Conservation (phyloP, 2,888 invertebrate genomes). For the Chesias legatella region DNA sequence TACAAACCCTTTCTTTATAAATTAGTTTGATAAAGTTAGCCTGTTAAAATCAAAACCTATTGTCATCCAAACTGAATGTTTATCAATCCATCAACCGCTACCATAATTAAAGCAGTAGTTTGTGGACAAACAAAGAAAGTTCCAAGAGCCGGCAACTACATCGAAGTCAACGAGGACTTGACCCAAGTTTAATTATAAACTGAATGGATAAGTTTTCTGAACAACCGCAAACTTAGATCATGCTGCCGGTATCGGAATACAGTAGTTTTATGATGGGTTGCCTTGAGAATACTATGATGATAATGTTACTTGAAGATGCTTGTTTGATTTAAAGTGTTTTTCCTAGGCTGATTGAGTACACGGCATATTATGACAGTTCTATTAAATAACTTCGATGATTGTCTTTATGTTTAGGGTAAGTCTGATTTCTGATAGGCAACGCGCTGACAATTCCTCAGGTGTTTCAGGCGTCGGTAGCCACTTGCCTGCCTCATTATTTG, state of each 20-base stretch:
- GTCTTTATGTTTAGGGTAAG: too few species aligned
- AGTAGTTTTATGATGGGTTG: slow-evolving; percentile 37
- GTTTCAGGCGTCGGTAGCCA: too few species aligned
- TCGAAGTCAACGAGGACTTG: slow-evolving; percentile 63
- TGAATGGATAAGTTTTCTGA: slow-evolving; percentile 58
- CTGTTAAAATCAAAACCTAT: slow-evolving; percentile 11
- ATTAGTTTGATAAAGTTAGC: too few species aligned
- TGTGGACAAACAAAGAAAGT: slow-evolving; percentile 66
- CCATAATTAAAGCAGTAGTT: slow-evolving; percentile 58
- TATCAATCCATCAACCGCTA: slow-evolving; percentile 52
- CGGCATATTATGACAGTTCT: too few species aligned
- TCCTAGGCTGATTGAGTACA: too few species aligned
- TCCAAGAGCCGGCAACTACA: slow-evolving; percentile 50
- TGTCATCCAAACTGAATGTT: slow-evolving; percentile 38
- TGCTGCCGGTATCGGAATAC: slow-evolving; percentile 43
- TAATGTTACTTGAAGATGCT: too few species aligned
- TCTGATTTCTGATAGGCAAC: too few species aligned
- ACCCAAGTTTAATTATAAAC: slow-evolving; percentile 76
- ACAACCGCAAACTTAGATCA: slow-evolving; percentile 64
- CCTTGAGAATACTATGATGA: slow-evolving; percentile 17
- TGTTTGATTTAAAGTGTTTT: too few species aligned
- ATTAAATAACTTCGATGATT: too few species aligned
- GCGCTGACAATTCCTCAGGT: too few species aligned
- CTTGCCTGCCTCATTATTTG: too few species aligned
- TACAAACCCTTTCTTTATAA: too few species aligned